Conservation (phyloP, 1,140 invertebrate species). For the Calephelis nemesis region DNA sequence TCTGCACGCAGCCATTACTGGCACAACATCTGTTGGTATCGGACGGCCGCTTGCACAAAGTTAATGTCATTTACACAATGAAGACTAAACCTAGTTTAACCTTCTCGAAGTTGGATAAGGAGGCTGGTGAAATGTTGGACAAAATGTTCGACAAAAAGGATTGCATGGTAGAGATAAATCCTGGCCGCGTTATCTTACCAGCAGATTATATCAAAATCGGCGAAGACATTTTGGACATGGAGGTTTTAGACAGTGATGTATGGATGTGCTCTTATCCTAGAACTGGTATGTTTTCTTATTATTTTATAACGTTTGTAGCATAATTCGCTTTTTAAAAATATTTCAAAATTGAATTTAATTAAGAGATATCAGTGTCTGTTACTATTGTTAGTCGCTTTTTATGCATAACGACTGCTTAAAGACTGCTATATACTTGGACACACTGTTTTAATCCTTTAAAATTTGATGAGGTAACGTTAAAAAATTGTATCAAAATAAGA, state of each 20-base stretch:
- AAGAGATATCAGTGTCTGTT: too few relatives aligned
- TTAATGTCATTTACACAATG: conserved; percentile 46
- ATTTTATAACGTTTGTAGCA: too few relatives aligned
- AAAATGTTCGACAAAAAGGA: conserved; percentile 83
- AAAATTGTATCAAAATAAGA: too few relatives aligned
- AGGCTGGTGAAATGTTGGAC: conserved; percentile 81
- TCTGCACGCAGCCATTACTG: conserved; percentile 5
- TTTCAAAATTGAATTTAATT: too few relatives aligned
- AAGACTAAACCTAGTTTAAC: conserved; percentile 67
- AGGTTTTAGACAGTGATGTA: conserved; percentile 85
- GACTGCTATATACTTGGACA: too few relatives aligned
- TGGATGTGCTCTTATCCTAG: conserved; percentile 91
- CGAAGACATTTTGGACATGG: conserved; percentile 83
- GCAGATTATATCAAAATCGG: conserved; percentile 84
- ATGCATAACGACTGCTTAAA: too few relatives aligned
- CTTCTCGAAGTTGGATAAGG: conserved; percentile 82
- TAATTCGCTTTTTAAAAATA: too few relatives aligned
- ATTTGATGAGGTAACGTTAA: too few relatives aligned
- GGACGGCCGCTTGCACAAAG: not conserved
- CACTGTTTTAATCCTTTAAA: too few relatives aligned
- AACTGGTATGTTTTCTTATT: conserved; percentile 81
- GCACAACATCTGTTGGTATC: conserved; percentile 1
- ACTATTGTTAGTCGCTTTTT: too few relatives aligned
- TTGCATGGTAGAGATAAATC: conserved; percentile 85
- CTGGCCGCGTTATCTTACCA: conserved; percentile 84